These are phyloP conservation scores for Crotalus viridis DNA, from an alignment of 2,113 vertebrate genomes.

Conservation along the genomic window DNA sequence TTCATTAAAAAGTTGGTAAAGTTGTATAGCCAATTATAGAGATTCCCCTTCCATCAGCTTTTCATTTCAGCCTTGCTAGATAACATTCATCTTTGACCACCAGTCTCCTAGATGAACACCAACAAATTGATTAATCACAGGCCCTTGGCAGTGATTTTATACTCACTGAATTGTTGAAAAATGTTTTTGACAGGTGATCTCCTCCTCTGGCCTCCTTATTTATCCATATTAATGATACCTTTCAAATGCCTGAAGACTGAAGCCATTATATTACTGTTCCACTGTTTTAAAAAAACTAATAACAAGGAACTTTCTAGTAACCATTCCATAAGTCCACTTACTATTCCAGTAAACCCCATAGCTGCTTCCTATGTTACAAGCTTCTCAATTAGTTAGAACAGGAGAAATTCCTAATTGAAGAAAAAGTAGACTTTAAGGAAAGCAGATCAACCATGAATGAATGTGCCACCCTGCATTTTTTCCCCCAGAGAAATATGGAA, in stretches of 20 bases:
- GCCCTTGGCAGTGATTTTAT: not conserved
- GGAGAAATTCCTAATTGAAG: not conserved
- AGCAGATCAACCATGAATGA: not conserved
- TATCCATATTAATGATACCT: not conserved
- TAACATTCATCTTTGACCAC: not conserved
- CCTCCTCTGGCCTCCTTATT: not conserved
- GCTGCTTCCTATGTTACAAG: not conserved
- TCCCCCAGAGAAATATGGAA: too few species aligned
- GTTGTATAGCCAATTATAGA: not conserved
- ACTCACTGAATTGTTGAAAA: not conserved
- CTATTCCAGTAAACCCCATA: not conserved
- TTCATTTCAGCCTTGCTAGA: not conserved
- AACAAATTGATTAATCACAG: not conserved
- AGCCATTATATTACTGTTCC: not conserved
- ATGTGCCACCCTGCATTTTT: not conserved
- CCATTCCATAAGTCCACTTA: not conserved
- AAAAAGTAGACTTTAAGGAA: not conserved
- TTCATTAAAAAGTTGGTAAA: not conserved
- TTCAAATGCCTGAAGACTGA: not conserved
- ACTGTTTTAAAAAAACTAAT: not conserved
- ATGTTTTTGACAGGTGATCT: not conserved
- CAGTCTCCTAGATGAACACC: not conserved
- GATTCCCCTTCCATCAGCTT: not conserved
- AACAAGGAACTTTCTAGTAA: too few species aligned
- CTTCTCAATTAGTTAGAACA: too few species aligned